Evolutionary conservation across 1,140 invertebrate species (phyloP), one percentile per base, ranked within the genome.

Genomic region (Harpegnathos saltator): DNA sequence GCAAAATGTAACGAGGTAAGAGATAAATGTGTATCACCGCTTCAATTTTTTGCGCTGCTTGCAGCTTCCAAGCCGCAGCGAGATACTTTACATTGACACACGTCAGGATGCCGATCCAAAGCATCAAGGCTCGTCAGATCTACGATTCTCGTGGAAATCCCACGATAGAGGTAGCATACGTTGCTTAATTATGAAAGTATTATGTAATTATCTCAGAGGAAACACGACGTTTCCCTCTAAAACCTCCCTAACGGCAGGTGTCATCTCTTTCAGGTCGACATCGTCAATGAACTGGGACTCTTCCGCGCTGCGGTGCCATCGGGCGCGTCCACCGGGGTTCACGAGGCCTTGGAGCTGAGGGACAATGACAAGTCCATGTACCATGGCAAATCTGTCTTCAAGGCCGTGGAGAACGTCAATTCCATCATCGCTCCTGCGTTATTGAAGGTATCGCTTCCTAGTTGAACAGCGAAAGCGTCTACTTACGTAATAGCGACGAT

Each of bases 91-190:
- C 85, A 33, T 73, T 50, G 0, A 1, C 15, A 52, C 56, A 3
- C 26, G 48, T 17, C 81, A 96, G 95, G 84, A 97, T 97, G 97
- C 95, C 97, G 56, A 97, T 98, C 92, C 96, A 97, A 94, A 96
- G 97, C 82, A 97, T 99, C 92, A 96, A 97, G 90, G 99, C 99
- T 85, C 97, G 99, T 94, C 98, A 99, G 95, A 99, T 99, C 93
- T 99, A 98, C 94, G 99, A 99, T 94, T 99, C 98, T 85, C 97
- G 99, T 95, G 99, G 99, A 83, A 99, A 99, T 93, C 99, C 99
- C 83, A 99, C 99, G 62, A 98, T 99, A 63, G 99, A 99, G 95
- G 99, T 95, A 90, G 91, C 71, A 86, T 26, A 22, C 17, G 33
- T 52, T 58, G 65, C 22, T 54, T 59, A 75, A 81, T 17, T 29